Percentiles rank a stretch among this genome's conserved stretches.
phyloP scores from a whole-genome alignment of 2,113 vertebrate species.

The Mesocricetus auratus region DNA sequence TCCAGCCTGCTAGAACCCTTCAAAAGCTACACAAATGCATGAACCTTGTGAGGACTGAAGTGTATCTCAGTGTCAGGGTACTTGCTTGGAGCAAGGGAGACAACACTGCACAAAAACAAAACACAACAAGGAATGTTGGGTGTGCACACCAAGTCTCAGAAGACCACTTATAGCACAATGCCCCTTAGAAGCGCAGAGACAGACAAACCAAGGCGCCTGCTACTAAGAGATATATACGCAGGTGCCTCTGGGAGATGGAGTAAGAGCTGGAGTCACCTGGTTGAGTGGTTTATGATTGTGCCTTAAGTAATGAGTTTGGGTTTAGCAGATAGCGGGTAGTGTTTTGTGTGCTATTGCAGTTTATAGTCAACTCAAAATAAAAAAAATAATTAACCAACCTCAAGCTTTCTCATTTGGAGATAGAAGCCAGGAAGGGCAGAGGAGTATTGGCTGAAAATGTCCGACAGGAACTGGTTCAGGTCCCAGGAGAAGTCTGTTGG shows the following conservation, averaged over 20 bases:
- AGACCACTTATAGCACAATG: background rate
- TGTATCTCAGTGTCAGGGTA: background rate
- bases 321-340: background rate
- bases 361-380: background rate
- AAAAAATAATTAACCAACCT: conserved; percentile 29
- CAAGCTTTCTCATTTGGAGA: background rate
- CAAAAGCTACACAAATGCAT: background rate
- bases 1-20: background rate
- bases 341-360: background rate
- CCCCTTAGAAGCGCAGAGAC: background rate
- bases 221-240: background rate
- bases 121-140: background rate
- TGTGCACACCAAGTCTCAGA: background rate
- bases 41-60: background rate
- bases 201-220: background rate
- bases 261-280: background rate
- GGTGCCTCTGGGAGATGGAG: background rate
- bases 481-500: background rate
- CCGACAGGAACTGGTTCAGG: background rate
- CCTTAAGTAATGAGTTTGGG: background rate
- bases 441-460: background rate
- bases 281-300: background rate
- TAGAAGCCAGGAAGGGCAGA: background rate
- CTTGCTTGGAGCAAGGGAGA: background rate
- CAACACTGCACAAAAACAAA: background rate